Percentiles rank a stretch among this genome's conserved stretches.
These are phyloP conservation scores for Masticophis lateralis DNA, from an alignment of 2,797 vertebrate genomes.

Conservation along the genomic window DNA sequence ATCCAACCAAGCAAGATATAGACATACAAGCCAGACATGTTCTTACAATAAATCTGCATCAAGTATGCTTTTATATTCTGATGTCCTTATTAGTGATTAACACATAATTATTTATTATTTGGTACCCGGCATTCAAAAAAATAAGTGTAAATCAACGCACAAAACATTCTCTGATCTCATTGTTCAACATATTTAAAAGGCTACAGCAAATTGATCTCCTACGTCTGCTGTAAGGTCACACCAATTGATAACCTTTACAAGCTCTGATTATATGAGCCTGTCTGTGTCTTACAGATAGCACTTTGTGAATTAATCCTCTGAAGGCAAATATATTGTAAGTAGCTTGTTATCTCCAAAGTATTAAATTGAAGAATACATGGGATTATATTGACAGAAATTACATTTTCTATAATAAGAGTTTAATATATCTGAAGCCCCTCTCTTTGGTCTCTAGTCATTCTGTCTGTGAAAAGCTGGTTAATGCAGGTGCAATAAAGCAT, in stretches of 20 bases:
- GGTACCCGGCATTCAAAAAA: slow-evolving; percentile 9
- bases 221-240: slow-evolving; percentile 82
- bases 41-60: slow-evolving; percentile 16
- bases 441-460: slow-evolving; percentile 68
- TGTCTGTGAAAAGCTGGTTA: slow-evolving; percentile 72
- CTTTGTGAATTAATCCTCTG: slow-evolving; percentile 91
- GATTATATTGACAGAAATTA: slow-evolving; percentile 94
- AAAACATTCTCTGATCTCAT: slow-evolving; percentile 54
- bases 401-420: slow-evolving; percentile 87
- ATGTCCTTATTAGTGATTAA: neutral
- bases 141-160: slow-evolving; percentile 25
- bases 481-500: slow-evolving; percentile 75
- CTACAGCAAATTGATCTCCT: slow-evolving; percentile 82
- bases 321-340: slow-evolving; percentile 88
- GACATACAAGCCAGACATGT: neutral
- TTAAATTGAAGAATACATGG: slow-evolving; percentile 89
- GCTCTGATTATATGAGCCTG: slow-evolving; percentile 80
- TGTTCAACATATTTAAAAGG: slow-evolving; percentile 67
- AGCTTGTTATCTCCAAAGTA: slow-evolving; percentile 86
- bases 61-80: neutral
- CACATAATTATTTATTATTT: neutral
- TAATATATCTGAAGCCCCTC: slow-evolving; percentile 83
- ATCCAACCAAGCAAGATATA: neutral
- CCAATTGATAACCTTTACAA: slow-evolving; percentile 92
- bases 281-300: slow-evolving; percentile 77